A percentile compares a stretch with the other conserved stretches of the same genome.
phyloP scores from a whole-genome alignment of 2,113 vertebrate species.

The Edolisoma coerulescens region DNA sequence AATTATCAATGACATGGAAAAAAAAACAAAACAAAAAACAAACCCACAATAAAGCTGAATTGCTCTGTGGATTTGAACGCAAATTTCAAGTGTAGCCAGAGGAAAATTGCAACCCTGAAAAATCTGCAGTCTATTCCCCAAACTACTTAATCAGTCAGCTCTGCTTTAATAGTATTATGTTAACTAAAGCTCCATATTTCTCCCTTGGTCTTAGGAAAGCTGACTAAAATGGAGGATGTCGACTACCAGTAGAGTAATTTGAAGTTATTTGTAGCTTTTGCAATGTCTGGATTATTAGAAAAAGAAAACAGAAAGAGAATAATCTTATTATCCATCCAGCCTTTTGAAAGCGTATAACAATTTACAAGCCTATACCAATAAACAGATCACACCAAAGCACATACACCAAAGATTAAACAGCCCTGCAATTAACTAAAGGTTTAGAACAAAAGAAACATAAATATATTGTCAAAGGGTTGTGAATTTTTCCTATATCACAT shows the following conservation, averaged over 20 bases:
- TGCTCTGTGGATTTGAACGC: not conserved
- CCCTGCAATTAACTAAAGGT: not conserved
- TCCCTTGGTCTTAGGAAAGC: not conserved
- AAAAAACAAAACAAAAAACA: not conserved
- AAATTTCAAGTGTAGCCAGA: not conserved
- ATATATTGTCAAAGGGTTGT: not conserved
- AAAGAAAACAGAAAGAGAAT: not conserved
- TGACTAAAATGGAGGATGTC: not conserved
- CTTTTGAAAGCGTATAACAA: not conserved
- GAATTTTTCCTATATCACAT: not conserved
- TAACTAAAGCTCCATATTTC: not conserved
- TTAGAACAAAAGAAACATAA: not conserved
- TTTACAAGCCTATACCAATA: not conserved
- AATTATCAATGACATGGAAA: not conserved
- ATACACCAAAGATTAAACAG: not conserved
- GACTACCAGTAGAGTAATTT: not conserved
- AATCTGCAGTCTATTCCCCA: not conserved
- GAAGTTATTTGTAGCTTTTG: not conserved
- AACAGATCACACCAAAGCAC: not conserved
- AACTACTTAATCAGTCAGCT: not conserved
- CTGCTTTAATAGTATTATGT: not conserved
- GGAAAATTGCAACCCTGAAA: not conserved
- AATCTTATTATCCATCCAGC: not conserved
- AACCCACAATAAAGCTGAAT: not conserved
- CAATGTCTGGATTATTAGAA: not conserved